phyloP scores from a whole-genome alignment of 1,140 invertebrate species.

The Acromyrmex charruanus region DNA sequence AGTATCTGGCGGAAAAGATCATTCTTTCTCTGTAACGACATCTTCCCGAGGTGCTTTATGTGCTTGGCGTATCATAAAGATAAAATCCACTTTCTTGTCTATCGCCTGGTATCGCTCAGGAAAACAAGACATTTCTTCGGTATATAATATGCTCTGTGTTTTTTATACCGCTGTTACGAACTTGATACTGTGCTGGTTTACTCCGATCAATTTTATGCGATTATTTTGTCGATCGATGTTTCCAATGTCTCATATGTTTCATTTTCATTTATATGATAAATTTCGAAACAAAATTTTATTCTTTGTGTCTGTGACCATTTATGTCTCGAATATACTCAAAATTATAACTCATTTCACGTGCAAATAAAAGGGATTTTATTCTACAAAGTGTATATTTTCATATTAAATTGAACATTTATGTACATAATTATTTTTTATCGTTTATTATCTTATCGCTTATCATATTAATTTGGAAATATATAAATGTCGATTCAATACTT shows the following conservation, averaged over 20 bases:
- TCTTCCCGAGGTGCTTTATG: constrained; percentile 49
- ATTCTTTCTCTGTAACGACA: constrained; percentile 40
- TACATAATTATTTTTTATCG: not conserved
- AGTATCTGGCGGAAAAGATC: constrained; percentile 41
- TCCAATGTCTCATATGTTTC: not conserved
- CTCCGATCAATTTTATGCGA: not conserved
- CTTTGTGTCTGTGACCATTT: not conserved
- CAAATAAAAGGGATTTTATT: constrained; percentile 7
- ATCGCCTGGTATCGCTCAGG: not conserved
- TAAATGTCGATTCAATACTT: not conserved
- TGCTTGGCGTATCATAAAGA: constrained; percentile 48
- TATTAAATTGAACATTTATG: not conserved
- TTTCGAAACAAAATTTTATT: constrained; percentile 9
- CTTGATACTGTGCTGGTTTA: not conserved
- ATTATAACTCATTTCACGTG: not conserved
- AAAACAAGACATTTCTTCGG: constrained; percentile 29
- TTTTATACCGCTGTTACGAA: not conserved
- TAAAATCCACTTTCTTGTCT: constrained; percentile 46
- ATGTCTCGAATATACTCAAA: not conserved
- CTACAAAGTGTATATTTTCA: not conserved
- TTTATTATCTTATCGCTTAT: not conserved
- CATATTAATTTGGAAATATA: not conserved
- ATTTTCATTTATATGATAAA: not conserved
- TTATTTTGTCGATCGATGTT: not conserved
- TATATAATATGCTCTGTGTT: constrained; percentile 7